Base-by-base conservation (phyloP, 2,888 invertebrate species). In the Drosophila nr. fundita region DNA sequence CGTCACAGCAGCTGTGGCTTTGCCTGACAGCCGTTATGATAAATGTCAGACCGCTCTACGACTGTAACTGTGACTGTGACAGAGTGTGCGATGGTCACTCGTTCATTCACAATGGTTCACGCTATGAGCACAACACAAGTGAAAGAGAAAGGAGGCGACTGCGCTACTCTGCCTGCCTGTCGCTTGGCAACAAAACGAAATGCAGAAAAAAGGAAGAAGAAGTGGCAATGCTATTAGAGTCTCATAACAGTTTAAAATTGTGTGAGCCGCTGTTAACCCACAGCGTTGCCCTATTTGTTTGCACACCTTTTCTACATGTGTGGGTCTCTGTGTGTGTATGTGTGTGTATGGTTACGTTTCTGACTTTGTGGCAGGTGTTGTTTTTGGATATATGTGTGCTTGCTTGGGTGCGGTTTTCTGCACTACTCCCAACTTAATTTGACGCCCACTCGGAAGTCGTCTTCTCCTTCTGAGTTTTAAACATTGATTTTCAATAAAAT, bases 401-500 rank as follows among this genome's bases (percentile, higher is more conserved):
- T 67, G 49, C 27, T n/a, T 52, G 60, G 52, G 66, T 55, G 42
- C 30, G 57, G 45, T 40, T 69, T 55, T 38, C 30, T 64, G 32
- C 55, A 38, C 42, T 69, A 45, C 32, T 57, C n/a, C 2, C 45
- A 61, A 48, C n/a, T 40, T 30, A 30, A 63, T 21, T 55, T 15
- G 1, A 38, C 57, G 50, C 76, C 60, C 57, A 60, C 48, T 50
- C 29, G 15, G 27, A 42, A 4, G 48, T 27, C 27, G 50, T 21
- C 21, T 55, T 38, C n/a, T 55, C 45, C 29, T 58, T 53, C 21
- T 59, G 38, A 34, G 15, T 53, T 68, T 48, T 65, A 67, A 29
- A 69, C 81, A 84, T 85, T 80, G 89, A 85, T 85, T 84, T 87
- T 76, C 63, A 62, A 76, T 73, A 73, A 60, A 21, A 67, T 66